Base-by-base conservation (phyloP, 2,888 invertebrate species). In the Pandemis cinnamomeana region DNA sequence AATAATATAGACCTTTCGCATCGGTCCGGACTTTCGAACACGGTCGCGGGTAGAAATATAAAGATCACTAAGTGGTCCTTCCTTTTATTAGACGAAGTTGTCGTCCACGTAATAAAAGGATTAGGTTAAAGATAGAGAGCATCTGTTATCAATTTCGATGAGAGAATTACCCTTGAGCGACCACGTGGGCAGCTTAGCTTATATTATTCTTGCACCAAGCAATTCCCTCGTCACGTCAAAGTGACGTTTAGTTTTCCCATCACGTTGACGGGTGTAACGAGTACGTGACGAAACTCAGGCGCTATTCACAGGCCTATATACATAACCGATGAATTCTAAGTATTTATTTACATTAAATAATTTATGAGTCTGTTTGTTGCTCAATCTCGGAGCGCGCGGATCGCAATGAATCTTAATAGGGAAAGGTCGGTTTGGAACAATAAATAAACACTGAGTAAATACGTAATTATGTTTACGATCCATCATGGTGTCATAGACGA, bases 261-360 rank as follows among this genome's bases (percentile, higher is more conserved):
- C 77, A 76, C 79, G 79, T 62, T 72, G 51, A 60, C 66, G 27
- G 72, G 48, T 71, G 76, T 76, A 80, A 77, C 78, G 75, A 77
- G 71, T 73, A 61, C 67, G 75, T 75, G 71, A 76, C 77, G 78
- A 76, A 75, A 76, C 72, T 75, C 62, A 46, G 69, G 44, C 51
- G 70, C 71, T 41, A 72, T 68, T 53, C 66, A 68, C 63, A 74
- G 67, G 70, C 46, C 36, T 55, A 67, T 72, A 58, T 58, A 27
- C 58, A 58, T 58, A 58, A 58, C 51, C 51, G 66, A 73, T 66
- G 64, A 68, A 72, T 63, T 48, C 51, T 53, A 69, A 73, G 51
- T 66, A 66, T 70, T 70, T 66, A 73, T 70, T 66, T 70, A 53
- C 15, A 70, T 70, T n/a, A 66, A 44, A 66, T 66, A 42, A 64